phyloP scores from a whole-genome alignment of 2,797 vertebrate species.

The Diplodus puntazzo region DNA sequence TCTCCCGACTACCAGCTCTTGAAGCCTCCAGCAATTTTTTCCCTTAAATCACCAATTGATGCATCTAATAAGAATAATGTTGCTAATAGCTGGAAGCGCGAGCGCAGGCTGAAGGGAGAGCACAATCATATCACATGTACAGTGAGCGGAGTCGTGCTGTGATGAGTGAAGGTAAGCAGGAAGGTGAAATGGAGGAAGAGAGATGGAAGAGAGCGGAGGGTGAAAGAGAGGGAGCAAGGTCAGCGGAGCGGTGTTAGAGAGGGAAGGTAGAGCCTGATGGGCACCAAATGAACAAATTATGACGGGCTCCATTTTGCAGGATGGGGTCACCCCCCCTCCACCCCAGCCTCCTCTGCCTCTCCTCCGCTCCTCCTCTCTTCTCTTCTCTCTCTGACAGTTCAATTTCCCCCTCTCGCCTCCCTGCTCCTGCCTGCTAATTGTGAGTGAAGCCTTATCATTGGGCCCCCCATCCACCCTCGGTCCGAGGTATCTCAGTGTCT shows the following conservation, averaged over 20 bases:
- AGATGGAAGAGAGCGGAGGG: constrained; percentile 79
- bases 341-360: constrained; percentile 95
- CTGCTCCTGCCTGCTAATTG: constrained; percentile 99
- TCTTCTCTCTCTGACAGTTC: constrained; percentile 99
- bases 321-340: constrained; percentile 98
- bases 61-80: constrained; percentile 68
- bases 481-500: constrained; percentile 90
- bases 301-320: constrained; percentile 99
- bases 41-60: constrained; percentile 56
- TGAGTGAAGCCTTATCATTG: constrained; percentile 99
- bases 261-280: constrained; percentile 99
- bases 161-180: constrained; percentile 56
- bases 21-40: constrained; percentile 35
- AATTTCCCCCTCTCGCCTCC: constrained; percentile 99
- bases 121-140: constrained; percentile 22
- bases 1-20: constrained; percentile 42
- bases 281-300: constrained; percentile 99
- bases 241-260: constrained; percentile 96
- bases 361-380: constrained; percentile 97
- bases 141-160: constrained; percentile 26
- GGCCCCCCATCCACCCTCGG: constrained; percentile 89
- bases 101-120: constrained; percentile 25
- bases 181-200: constrained; percentile 61
- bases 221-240: constrained; percentile 75
- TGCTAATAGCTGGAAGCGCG: constrained; percentile 41